phyloP scores from a whole-genome alignment of 2,797 vertebrate species.

The Neomorphus geoffroyi region DNA sequence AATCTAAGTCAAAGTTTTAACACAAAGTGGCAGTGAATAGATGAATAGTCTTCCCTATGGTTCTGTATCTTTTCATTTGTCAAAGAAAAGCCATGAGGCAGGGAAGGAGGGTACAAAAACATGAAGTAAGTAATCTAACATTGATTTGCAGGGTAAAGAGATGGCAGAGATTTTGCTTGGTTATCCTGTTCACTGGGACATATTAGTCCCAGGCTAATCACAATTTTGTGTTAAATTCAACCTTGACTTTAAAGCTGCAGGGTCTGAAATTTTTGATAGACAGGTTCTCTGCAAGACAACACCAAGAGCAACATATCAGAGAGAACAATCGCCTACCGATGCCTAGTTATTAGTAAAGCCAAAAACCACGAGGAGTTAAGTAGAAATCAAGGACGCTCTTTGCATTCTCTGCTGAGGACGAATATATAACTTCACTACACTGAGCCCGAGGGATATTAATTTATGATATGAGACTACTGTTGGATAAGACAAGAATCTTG shows the following conservation, averaged over 20 bases:
- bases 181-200: not conserved
- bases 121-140: not conserved
- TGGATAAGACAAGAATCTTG: slow-evolving; percentile 46
- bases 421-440: not conserved
- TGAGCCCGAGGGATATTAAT: slow-evolving; percentile 32
- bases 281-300: not conserved
- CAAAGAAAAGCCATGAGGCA: not conserved
- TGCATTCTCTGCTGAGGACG: not conserved
- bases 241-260: not conserved
- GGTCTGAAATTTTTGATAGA: not conserved
- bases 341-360: not conserved
- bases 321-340: not conserved
- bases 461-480: slow-evolving; percentile 33
- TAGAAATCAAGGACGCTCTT: not conserved
- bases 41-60: not conserved
- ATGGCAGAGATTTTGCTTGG: not conserved
- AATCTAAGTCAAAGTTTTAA: not conserved
- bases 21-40: not conserved
- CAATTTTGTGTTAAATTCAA: not conserved
- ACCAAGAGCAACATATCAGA: not conserved
- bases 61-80: not conserved
- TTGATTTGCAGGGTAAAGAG: not conserved
- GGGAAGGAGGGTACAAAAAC: not conserved
- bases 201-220: not conserved
- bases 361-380: slow-evolving; percentile 39